Evolutionary conservation across 1,140 invertebrate genomes (phyloP).

Genomic region (Bombus vancouverensis): DNA sequence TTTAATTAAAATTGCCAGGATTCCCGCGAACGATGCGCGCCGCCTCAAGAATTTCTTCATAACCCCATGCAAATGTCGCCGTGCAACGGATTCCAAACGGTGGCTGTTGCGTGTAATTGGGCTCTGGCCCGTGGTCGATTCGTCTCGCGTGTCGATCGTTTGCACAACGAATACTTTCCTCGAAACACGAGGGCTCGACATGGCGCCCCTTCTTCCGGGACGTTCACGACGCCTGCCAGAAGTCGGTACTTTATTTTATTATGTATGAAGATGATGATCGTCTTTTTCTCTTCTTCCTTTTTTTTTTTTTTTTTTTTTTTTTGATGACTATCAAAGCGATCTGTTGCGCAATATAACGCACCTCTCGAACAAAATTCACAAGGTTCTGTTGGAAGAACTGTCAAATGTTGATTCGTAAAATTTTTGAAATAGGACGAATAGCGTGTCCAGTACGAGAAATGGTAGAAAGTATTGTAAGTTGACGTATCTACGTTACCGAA

Average conservation of each 20-base stretch:
- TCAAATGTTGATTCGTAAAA: too few species aligned
- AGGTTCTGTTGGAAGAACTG: too few species aligned
- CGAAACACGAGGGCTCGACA: neutral
- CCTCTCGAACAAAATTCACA: too few species aligned
- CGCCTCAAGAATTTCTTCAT: conserved; percentile 77
- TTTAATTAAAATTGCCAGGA: conserved; percentile 80
- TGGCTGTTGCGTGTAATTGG: conserved; percentile 46
- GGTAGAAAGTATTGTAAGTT: too few species aligned
- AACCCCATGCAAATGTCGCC: conserved; percentile 74
- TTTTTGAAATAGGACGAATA: too few species aligned
- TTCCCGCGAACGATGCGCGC: conserved; percentile 69
- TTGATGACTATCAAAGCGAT: too few species aligned
- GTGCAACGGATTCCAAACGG: conserved; percentile 58
- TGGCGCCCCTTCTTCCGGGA: neutral
- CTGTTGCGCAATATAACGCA: too few species aligned
- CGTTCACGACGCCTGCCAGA: neutral
- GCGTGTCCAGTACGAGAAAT: too few species aligned
- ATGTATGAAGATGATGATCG: neutral
- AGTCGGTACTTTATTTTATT: neutral
- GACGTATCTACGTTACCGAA: too few species aligned
- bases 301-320: too few species aligned
- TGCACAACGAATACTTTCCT: conserved; percentile 16
- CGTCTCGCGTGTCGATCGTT: conserved; percentile 41
- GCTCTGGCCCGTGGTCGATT: conserved; percentile 1
- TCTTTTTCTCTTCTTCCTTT: neutral